Conservation (phyloP, 2,888 invertebrate species). For the Xylota segnis region DNA sequence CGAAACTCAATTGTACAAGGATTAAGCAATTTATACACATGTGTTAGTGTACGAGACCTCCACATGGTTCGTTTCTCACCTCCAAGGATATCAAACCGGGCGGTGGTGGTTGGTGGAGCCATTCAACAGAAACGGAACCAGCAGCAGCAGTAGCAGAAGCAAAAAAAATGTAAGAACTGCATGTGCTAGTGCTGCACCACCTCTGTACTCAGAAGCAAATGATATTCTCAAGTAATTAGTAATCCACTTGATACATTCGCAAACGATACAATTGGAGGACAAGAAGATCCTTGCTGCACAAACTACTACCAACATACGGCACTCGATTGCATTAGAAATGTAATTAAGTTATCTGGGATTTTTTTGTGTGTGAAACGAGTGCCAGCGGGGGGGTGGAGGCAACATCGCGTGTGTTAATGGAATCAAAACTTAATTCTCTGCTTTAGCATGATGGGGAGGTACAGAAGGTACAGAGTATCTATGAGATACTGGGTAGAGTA, state of each 20-base stretch:
- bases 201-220: conserved; percentile 51
- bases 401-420: conserved; percentile 70
- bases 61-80: conserved; percentile 13
- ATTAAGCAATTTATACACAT: conserved; percentile 63
- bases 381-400: conserved; percentile 8
- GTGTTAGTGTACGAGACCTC: conserved; percentile 9
- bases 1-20: conserved; percentile 60
- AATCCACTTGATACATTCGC: conserved; percentile 69
- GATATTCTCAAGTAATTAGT: conserved; percentile 72
- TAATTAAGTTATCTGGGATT: conserved; percentile 62
- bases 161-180: conserved; percentile 31
- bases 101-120: no score
- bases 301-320: conserved; percentile 34
- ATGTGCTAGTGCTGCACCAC: conserved; percentile 31
- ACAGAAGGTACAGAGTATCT: background rate
- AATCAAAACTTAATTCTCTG: conserved; percentile 63
- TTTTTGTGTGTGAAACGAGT: conserved; percentile 12
- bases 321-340: conserved; percentile 65
- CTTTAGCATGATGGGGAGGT: conserved; percentile 9
- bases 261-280: conserved; percentile 13
- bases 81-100: conserved; percentile 43
- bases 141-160: no score
- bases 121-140: no score
- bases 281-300: conserved; percentile 11
- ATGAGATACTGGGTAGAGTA: background rate